Evolutionary conservation across 2,888 invertebrate species (phyloP).

Genomic region (Cistogaster globosa): DNA sequence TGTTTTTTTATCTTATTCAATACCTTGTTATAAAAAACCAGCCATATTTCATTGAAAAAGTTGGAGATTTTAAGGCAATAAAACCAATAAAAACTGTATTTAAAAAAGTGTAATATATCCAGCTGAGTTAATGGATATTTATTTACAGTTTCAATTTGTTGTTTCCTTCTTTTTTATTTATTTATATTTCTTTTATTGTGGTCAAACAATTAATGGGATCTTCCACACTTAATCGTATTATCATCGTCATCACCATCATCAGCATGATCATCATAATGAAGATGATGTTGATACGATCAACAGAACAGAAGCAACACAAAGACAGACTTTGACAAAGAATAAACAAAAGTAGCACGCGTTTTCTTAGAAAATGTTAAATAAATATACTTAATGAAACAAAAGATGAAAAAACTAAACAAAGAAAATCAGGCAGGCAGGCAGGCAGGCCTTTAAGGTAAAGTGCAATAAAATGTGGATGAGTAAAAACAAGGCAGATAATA

Average conservation of each 20-base stretch:
- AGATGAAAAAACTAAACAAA: conserved; percentile 36
- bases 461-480: conserved; percentile 23
- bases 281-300: conserved; percentile 59
- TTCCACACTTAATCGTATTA: conserved; percentile 67
- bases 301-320: conserved; percentile 63
- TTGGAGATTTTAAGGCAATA: conserved; percentile 7
- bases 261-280: conserved; percentile 28
- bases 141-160: conserved; percentile 74
- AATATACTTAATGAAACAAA: conserved; percentile 30
- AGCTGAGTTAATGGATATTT: conserved; percentile 81
- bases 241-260: conserved; percentile 27
- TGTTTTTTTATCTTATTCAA: conserved; percentile 19
- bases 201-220: conserved; percentile 68
- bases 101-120: conserved; percentile 77
- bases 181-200: conserved; percentile 46
- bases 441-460: conserved; percentile 33
- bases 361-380: conserved; percentile 70
- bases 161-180: conserved; percentile 8
- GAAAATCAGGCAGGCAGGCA: conserved; percentile 59
- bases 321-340: conserved; percentile 44
- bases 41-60: conserved; percentile 55
- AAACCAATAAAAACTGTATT: conserved; percentile 29
- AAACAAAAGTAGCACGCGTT: conserved; percentile 69
- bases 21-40: conserved; percentile 53
- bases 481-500: conserved; percentile 31